A percentile compares a stretch with the other conserved stretches of the same genome.
These are phyloP conservation scores for Barbus barbus DNA, from an alignment of 2,113 vertebrate genomes.

Conservation along the genomic window DNA sequence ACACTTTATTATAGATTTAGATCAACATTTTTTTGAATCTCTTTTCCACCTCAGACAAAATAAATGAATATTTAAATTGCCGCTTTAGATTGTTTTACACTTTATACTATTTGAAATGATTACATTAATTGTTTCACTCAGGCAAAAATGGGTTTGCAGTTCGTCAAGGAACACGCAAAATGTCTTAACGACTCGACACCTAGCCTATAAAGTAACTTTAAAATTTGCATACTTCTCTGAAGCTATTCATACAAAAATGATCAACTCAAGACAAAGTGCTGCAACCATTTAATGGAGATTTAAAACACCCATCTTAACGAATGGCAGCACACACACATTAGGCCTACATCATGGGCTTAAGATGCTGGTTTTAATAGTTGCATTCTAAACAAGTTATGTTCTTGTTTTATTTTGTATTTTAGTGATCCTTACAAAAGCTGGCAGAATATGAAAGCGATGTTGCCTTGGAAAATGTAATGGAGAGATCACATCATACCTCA, in stretches of 20 bases:
- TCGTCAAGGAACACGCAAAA: too few relatives aligned
- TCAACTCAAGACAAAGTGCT: not conserved
- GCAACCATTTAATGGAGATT: not conserved
- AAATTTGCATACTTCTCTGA: not conserved
- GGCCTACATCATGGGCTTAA: not conserved
- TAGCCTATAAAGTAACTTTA: not conserved
- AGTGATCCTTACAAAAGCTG: not conserved
- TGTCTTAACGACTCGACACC: too few relatives aligned
- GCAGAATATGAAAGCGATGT: not conserved
- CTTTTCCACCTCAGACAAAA: too few relatives aligned
- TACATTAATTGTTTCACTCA: too few relatives aligned
- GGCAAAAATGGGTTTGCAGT: too few relatives aligned
- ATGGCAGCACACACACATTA: not conserved
- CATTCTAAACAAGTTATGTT: not conserved
- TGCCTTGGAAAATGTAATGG: not conserved
- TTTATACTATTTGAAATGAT: too few relatives aligned
- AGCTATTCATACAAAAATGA: not conserved
- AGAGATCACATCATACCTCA: conserved; percentile 16
- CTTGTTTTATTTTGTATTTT: not conserved
- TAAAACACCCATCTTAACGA: not conserved
- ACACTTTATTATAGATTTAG: too few relatives aligned
- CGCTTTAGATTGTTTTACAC: too few relatives aligned
- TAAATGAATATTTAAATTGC: too few relatives aligned
- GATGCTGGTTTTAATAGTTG: not conserved
- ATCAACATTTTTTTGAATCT: too few relatives aligned